Evolutionary conservation across 2,113 vertebrate species (phyloP).

Genomic region (Pomatostomus ruficeps): DNA sequence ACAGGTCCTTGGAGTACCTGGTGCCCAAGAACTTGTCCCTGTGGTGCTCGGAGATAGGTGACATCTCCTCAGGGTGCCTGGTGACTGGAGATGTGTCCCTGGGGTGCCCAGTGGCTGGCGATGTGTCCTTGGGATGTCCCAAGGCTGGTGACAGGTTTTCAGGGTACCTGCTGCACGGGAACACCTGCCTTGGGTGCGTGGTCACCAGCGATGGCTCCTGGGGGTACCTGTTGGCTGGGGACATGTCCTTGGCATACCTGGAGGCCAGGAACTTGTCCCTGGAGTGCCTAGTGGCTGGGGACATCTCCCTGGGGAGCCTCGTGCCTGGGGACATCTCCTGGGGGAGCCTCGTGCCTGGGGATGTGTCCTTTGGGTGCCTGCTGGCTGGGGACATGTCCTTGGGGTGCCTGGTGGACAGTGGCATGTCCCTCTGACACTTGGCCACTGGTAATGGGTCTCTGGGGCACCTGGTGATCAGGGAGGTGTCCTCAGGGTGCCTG

Average conservation of each 20-base stretch:
- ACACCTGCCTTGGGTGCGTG: neutral
- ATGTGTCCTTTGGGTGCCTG: neutral
- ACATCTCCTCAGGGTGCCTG: neutral
- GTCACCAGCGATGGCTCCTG: neutral
- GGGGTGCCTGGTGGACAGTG: neutral
- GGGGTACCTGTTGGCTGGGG: neutral
- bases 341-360: neutral
- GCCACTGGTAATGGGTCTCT: neutral
- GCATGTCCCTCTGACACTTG: neutral
- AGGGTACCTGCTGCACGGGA: neutral
- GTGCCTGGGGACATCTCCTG: neutral
- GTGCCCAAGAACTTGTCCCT: neutral
- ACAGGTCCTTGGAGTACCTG: neutral
- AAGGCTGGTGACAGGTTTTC: neutral
- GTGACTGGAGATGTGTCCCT: neutral
- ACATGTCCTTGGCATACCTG: neutral
- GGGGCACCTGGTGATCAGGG: neutral
- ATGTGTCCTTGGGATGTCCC: neutral
- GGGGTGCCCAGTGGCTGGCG: no score
- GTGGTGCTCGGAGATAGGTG: rapidly evolving
- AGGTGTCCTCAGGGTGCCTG: neutral
- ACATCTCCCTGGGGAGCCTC: neutral
- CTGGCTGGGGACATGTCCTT: neutral
- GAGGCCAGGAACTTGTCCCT: neutral
- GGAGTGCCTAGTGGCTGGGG: neutral